These are phyloP conservation scores for Quadroppia sp. DNA, from an alignment of 2,888 invertebrate species.

Conservation along the genomic window DNA sequence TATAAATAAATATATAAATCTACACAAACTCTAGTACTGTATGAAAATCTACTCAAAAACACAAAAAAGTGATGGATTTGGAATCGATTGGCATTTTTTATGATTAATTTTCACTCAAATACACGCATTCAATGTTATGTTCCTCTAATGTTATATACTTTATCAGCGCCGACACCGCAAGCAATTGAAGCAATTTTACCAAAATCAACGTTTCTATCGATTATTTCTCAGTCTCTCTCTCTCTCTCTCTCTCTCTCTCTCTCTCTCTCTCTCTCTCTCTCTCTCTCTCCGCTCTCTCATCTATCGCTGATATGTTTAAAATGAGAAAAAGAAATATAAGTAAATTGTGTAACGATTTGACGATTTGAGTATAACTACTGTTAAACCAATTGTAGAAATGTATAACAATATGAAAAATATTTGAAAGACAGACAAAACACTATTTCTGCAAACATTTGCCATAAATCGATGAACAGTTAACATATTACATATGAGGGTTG, in stretches of 20 bases:
- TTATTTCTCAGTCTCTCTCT: background rate
- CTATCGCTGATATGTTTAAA: background rate
- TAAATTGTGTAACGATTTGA: conserved; percentile 34
- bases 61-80: conserved; percentile 29
- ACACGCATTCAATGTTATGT: conserved; percentile 31
- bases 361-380: conserved; percentile 15
- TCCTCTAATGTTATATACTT: conserved; percentile 34
- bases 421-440: background rate
- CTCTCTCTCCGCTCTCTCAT: background rate
- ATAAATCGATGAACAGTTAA: conserved; percentile 32
- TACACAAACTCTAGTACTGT: conserved; percentile 25
- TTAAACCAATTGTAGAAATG: background rate
- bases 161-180: conserved; percentile 36
- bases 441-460: background rate
- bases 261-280: conserved; percentile 1
- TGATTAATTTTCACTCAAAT: conserved; percentile 35
- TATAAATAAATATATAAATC: conserved; percentile 27
- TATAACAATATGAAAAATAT: background rate
- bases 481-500: conserved; percentile 1
- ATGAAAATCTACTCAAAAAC: conserved; percentile 17
- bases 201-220: conserved; percentile 29
- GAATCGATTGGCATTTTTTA: conserved; percentile 27
- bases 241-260: conserved; percentile 8
- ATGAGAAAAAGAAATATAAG: conserved; percentile 17
- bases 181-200: conserved; percentile 28